Base-by-base conservation (phyloP, 2,113 vertebrate species). In the Plectropomus leopardus region DNA sequence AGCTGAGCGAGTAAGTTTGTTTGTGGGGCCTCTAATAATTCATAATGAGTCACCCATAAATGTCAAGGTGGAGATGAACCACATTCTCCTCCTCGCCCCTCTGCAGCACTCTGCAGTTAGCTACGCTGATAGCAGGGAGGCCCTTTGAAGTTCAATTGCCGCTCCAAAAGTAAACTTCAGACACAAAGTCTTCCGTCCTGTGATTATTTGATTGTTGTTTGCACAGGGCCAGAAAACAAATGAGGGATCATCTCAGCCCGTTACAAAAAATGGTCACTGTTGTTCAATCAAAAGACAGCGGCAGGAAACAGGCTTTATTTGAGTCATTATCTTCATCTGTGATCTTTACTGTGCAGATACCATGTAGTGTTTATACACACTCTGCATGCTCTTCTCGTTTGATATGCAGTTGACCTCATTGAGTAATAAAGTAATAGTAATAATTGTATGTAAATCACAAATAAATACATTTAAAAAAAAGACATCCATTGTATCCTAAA, bases 101-200 rank as follows among this genome's bases (percentile, higher is more conserved):
- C 21, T 79, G 73, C 5, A n/a, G 51, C 63, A 4, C 53, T 0
- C 55, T 74, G 65, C 40, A 11, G 60, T 36, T 23, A 26, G 45
- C 68, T 15, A 2, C 51, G 16, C 11, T 23, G 77, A n/a, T n/a
- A 90, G 89, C 88, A 87, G 78, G 55, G 57, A 74, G 40, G 24
- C 28, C 34, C 84, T 94, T 93, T 94, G 89, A 93, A 93, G 91
- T 89, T 87, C 79, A 88, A 81, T 80, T 89, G 88, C 79, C 13
- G 78, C 84, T 86, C 82, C 70, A 57, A 90, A 94, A 92, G 89
- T 92, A 92, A 92, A 92, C 88, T 90, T 80, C 74, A 88, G 91
- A 92, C 89, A 93, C 85, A 87, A 90, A 87, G 91, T 92, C 91
- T 94, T 95, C 93, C 92, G 85, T 93, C 92, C 92, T 91, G 92